phyloP scores from a whole-genome alignment of 2,888 invertebrate genomes.

The Sympetrum striolatum region DNA sequence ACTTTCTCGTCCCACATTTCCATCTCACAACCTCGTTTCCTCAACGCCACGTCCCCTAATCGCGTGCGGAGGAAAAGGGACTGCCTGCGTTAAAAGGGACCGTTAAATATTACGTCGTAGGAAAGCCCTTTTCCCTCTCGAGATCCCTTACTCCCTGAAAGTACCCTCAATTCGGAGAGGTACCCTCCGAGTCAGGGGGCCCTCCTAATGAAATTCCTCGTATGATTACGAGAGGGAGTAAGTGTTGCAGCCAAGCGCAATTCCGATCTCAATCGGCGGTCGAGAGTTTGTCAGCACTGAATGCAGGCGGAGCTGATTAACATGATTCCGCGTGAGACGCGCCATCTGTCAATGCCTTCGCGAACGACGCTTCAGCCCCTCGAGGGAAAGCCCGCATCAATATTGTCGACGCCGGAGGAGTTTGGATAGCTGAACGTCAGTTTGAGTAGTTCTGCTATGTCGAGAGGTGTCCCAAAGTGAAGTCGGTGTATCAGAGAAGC shows the following conservation, averaged over 20 bases:
- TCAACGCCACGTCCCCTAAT: not conserved
- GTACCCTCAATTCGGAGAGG: not conserved
- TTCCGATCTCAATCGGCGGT: not conserved
- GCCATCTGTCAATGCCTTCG: no score
- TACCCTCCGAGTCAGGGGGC: not conserved
- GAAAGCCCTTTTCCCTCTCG: not conserved
- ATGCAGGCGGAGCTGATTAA: not conserved
- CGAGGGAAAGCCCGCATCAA: no score
- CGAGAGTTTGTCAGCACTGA: not conserved
- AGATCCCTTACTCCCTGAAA: not conserved
- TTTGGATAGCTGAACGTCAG: no score
- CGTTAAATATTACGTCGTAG: not conserved
- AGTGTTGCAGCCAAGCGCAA: not conserved
- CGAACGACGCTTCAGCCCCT: no score
- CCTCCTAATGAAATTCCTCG: not conserved
- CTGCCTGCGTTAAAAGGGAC: not conserved
- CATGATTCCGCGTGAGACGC: no score
- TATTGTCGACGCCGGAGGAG: no score
- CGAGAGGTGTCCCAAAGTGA: no score
- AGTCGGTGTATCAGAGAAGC: no score
- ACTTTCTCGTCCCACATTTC: not conserved
- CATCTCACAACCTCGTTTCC: not conserved
- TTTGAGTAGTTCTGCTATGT: no score
- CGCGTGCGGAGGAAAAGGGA: not conserved
- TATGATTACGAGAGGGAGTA: not conserved